Evolutionary conservation across 2,888 invertebrate species (phyloP), one percentile per base, ranked within the genome.

Genomic region (Matsumyia berberina): DNA sequence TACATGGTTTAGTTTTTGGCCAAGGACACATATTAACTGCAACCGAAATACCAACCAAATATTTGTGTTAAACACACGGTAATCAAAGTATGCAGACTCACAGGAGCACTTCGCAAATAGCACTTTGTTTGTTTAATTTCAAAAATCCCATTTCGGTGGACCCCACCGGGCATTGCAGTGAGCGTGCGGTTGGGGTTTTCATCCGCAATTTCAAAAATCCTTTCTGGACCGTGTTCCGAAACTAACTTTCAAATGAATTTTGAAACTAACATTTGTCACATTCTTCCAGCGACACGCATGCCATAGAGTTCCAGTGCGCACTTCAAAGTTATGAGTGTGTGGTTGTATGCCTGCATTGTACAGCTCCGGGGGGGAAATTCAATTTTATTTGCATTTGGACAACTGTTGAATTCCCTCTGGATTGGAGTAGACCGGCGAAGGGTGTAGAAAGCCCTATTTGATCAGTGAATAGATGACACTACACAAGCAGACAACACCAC

Each of bases 161-260:
- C 37, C 24, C 11, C 19, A 9, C 9, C 19, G 44, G 7, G 29
- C n/a, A 5, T 58, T n/a, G 24, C 42, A 8, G 12, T 46, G 15
- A n/a, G 35, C 15, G 24, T 58, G 37, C 15, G 24, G 49, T 49
- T 31, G 29, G 19, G 29, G 31, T 7, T 31, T 9, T 15, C 44
- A 35, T 62, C 24, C 42, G 11, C 42, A 53, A 55, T 62, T 12
- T 17, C 9, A 12, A 15, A 24, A 15, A 35, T 51, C 53, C 12
- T 44, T 35, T 24, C 12, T 35, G 5, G 0, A 24, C 39, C 33
- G 42, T 42, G 39, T 60, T 60, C 60, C 72, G 17, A 51, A 62
- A 62, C 60, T 42, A 53, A 55, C 53, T 73, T 55, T 64, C 24
- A 64, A 64, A 73, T 73, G 55, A 55, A 64, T 73, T 60, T 24